A percentile compares a stretch with the other conserved stretches of the same genome.
phyloP scores from a whole-genome alignment of 2,797 vertebrate species.

The Neosilurus mollespiculum region DNA sequence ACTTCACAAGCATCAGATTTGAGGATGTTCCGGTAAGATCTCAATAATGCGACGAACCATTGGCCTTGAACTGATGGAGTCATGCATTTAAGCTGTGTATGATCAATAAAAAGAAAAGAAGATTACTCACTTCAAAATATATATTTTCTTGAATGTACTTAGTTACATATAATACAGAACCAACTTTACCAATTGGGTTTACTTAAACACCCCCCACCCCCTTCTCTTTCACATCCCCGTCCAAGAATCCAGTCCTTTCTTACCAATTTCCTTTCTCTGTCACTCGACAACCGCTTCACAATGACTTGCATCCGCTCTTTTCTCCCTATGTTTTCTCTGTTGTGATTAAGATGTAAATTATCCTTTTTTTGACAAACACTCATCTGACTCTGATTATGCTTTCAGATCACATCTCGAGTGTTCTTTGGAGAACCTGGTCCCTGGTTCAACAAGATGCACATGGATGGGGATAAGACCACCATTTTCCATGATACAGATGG shows the following conservation, averaged over 20 bases:
- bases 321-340: background rate
- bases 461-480: conserved; percentile 96
- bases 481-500: conserved; percentile 93
- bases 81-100: conserved; percentile 37
- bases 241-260: no score
- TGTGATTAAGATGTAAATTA: background rate
- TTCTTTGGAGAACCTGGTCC: conserved; percentile 95
- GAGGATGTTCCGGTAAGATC: conserved; percentile 88
- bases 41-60: conserved; percentile 12
- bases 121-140: background rate
- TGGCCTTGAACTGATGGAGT: conserved; percentile 27
- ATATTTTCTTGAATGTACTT: background rate
- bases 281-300: background rate
- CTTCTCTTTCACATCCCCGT: background rate
- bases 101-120: background rate
- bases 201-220: no score
- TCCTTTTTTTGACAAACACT: background rate
- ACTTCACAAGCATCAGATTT: conserved; percentile 82
- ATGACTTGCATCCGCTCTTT: background rate
- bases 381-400: background rate
- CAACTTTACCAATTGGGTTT: background rate
- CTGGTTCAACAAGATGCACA: conserved; percentile 92
- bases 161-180: background rate
- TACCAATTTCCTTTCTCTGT: background rate
- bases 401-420: conserved; percentile 89